phyloP scores from a whole-genome alignment of 2,888 invertebrate species.

The Cataglyphis rosenhaueri region DNA sequence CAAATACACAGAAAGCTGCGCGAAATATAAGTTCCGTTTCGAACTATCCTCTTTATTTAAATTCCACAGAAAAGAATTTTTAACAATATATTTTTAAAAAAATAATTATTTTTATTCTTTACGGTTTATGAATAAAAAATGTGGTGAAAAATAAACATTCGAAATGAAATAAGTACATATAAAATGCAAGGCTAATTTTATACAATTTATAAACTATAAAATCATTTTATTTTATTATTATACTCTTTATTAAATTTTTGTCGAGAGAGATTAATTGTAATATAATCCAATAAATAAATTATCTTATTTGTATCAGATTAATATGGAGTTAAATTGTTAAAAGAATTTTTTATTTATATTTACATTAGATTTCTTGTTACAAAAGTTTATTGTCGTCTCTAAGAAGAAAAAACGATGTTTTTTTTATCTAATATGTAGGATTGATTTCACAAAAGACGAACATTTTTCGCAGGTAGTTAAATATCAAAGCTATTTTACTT shows the following conservation, averaged over 20 bases:
- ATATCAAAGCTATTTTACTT: conserved; percentile 12
- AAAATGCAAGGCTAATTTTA: not conserved
- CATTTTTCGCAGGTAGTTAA: conserved; percentile 10
- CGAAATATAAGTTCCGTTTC: not conserved
- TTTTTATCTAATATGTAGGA: not conserved
- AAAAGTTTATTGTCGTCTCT: not conserved
- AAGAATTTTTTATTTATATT: not conserved
- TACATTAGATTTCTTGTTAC: not conserved
- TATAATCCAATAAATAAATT: not conserved
- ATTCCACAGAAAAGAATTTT: conserved; percentile 5
- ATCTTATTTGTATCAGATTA: not conserved
- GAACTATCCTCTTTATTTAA: not conserved
- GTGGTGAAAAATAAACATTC: not conserved
- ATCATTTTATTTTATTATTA: not conserved
- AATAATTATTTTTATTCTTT: not conserved
- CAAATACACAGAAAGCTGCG: not conserved
- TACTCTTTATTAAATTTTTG: not conserved
- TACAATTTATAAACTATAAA: not conserved
- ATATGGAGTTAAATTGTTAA: not conserved
- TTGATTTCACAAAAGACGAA: not conserved
- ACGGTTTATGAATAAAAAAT: not conserved
- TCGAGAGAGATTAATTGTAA: not conserved
- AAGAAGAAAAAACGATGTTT: too few relatives aligned
- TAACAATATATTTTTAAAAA: not conserved
- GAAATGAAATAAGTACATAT: not conserved